Percentiles rank a stretch among this genome's conserved stretches.
Evolutionary conservation across 2,797 vertebrate genomes (phyloP).

Genomic region (Uromys caudimaculatus): DNA sequence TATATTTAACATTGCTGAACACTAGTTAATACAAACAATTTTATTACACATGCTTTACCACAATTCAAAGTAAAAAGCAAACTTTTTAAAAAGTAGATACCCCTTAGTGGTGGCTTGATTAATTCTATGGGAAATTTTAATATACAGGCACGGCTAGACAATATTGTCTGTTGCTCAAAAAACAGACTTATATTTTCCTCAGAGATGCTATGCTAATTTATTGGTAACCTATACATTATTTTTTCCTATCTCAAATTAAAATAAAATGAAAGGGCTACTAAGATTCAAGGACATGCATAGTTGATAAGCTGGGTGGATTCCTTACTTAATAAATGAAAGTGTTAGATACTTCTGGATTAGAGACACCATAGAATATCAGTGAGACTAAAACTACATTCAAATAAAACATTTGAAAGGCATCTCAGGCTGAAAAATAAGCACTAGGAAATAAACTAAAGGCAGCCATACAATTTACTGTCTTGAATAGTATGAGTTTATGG

Average conservation of each 20-base stretch:
- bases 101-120: neutral
- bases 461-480: neutral
- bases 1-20: neutral
- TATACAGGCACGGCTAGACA: neutral
- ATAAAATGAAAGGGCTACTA: neutral
- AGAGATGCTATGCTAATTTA: neutral
- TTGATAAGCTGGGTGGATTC: neutral
- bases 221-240: neutral
- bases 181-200: neutral
- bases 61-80: neutral
- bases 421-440: neutral
- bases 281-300: neutral
- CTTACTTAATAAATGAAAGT: constrained; percentile 1
- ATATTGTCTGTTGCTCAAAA: neutral
- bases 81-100: neutral
- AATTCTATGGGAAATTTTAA: neutral
- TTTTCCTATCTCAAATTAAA: neutral
- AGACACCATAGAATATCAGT: neutral
- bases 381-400: neutral
- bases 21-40: neutral
- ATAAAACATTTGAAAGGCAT: neutral
- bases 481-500: neutral
- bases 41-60: neutral
- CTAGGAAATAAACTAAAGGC: neutral
- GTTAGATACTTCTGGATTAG: neutral